A percentile compares a stretch with the other conserved stretches of the same genome.
Evolutionary conservation across 1,140 invertebrate genomes (phyloP).

Genomic region (Penaeus japonicus): DNA sequence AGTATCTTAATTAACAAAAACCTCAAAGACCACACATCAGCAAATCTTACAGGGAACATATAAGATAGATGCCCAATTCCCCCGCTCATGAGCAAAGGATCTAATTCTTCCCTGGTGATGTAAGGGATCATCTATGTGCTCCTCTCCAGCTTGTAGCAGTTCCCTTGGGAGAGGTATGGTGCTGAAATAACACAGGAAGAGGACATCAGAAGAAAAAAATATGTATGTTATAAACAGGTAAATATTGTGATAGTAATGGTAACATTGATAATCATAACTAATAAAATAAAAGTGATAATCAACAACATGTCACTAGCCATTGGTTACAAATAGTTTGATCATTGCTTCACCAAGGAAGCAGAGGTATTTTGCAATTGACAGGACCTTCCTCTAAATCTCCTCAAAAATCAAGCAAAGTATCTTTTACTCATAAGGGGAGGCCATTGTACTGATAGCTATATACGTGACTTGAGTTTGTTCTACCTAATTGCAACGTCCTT

Average conservation of each 20-base stretch:
- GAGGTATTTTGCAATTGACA: too few relatives aligned
- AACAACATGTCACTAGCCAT: too few relatives aligned
- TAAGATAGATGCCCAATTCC: conserved; percentile 81
- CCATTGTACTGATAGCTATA: too few relatives aligned
- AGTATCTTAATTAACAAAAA: background rate
- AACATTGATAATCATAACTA: background rate
- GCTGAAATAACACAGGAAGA: background rate
- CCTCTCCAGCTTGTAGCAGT: conserved; percentile 14
- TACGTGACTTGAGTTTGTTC: too few relatives aligned
- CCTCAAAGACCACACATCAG: background rate
- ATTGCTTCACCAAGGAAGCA: too few relatives aligned
- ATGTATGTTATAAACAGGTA: background rate
- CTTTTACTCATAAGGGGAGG: too few relatives aligned
- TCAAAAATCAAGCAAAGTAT: too few relatives aligned
- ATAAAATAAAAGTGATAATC: background rate
- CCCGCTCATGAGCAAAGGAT: conserved; percentile 78
- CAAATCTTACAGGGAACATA: conserved; percentile 74
- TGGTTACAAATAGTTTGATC: too few relatives aligned
- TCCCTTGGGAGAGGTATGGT: conserved; percentile 41
- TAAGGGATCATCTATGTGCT: conserved; percentile 68
- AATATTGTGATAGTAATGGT: background rate
- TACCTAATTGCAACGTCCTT: too few relatives aligned
- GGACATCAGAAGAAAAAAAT: background rate
- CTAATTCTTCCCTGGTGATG: conserved; percentile 73
- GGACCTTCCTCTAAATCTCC: too few relatives aligned